These are phyloP conservation scores for Sitta carolinensis DNA, from an alignment of 2,797 vertebrate species.

Conservation along the genomic window DNA sequence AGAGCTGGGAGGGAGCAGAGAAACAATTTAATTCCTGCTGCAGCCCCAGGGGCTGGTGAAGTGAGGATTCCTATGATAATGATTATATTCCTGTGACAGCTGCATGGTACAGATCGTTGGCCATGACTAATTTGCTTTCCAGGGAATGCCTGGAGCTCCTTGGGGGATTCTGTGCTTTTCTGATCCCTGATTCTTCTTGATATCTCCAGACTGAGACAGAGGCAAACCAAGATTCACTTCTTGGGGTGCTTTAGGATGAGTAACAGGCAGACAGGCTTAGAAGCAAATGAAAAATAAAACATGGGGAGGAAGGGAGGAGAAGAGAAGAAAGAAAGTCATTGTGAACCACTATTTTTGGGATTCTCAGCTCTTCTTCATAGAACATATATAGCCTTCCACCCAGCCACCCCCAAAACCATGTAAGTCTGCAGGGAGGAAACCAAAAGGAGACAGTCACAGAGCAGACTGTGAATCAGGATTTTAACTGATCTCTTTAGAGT, in stretches of 20 bases:
- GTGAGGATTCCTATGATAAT: slow-evolving; percentile 10
- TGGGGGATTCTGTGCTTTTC: not conserved
- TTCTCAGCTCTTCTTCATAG: not conserved
- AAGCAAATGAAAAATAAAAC: not conserved
- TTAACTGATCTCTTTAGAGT: not conserved
- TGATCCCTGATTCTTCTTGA: not conserved
- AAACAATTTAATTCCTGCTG: not conserved
- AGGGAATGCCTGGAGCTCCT: slow-evolving; percentile 25
- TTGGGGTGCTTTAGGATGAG: not conserved
- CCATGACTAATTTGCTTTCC: slow-evolving; percentile 41
- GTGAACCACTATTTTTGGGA: not conserved
- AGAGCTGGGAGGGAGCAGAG: not conserved
- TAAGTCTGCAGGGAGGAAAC: not conserved
- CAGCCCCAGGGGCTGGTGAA: not conserved
- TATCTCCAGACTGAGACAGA: not conserved
- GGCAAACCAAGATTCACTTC: not conserved
- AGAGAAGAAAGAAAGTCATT: not conserved
- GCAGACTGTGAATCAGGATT: not conserved
- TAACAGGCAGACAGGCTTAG: not conserved
- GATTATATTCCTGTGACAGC: slow-evolving; percentile 30
- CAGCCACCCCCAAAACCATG: rapidly evolving
- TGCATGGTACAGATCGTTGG: not conserved
- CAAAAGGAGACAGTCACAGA: not conserved
- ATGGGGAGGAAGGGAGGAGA: not conserved
- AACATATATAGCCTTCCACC: not conserved